Evolutionary conservation across 1,140 invertebrate genomes (phyloP).

Genomic region (Caerostris darwini): DNA sequence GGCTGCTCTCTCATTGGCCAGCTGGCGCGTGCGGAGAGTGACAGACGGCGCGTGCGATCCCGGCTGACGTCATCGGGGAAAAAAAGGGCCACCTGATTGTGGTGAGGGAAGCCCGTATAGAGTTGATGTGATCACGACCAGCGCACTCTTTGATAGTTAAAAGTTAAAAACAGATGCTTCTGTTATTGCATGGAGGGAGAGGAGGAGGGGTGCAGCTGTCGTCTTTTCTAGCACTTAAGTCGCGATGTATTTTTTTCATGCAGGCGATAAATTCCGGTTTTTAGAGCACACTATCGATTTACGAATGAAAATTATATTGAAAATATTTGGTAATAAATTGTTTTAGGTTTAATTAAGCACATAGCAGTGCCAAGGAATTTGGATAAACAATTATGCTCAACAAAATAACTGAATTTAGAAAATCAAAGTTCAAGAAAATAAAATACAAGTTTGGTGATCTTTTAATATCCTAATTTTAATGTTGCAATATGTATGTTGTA

Average conservation of each 20-base stretch:
- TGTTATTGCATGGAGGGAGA: background rate
- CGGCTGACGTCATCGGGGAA: constrained; percentile 55
- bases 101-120: constrained; percentile 67
- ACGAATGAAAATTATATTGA: no score
- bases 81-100: constrained; percentile 65
- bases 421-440: no score
- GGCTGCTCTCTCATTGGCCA: constrained; percentile 67
- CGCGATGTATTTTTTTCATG: background rate
- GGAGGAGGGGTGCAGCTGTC: background rate
- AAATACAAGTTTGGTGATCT: no score
- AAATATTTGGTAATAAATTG: no score
- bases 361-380: no score
- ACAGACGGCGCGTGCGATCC: constrained; percentile 73
- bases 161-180: constrained; percentile 44
- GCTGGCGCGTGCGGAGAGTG: constrained; percentile 38
- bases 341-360: no score
- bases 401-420: no score
- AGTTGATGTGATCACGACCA: background rate
- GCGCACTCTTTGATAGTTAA: constrained; percentile 7
- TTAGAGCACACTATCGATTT: no score
- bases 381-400: no score
- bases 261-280: background rate
- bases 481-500: no score
- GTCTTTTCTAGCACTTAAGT: background rate
- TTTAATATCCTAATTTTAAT: no score